phyloP scores from a whole-genome alignment of 1,140 invertebrate species.

The Schlechtendalia chinensis region DNA sequence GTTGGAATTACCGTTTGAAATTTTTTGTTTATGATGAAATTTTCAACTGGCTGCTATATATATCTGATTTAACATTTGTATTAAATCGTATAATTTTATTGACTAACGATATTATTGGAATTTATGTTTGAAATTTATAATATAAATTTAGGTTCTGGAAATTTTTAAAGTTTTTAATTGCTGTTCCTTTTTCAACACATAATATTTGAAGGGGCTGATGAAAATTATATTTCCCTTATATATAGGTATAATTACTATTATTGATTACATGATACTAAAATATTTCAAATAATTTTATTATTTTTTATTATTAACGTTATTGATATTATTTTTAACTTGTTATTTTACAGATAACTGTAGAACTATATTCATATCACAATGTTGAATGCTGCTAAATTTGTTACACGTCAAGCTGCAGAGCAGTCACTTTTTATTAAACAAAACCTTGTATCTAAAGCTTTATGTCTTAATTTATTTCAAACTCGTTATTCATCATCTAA shows the following conservation, averaged over 20 bases:
- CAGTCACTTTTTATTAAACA: slow-evolving; percentile 37
- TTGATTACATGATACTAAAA: too few relatives aligned
- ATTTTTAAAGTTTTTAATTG: not conserved
- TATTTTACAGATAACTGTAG: slow-evolving; percentile 39
- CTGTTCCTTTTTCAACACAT: not conserved
- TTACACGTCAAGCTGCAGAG: slow-evolving; percentile 27
- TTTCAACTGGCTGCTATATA: not conserved
- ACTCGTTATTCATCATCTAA: slow-evolving; percentile 51
- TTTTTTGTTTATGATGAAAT: not conserved
- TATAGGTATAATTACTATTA: not conserved
- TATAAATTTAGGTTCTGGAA: not conserved
- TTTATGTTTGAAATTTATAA: not conserved
- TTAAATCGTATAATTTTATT: too few relatives aligned
- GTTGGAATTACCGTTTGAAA: not conserved
- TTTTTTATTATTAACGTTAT: not conserved
- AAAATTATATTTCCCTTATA: too few relatives aligned
- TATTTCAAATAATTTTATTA: too few relatives aligned
- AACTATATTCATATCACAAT: slow-evolving; percentile 25
- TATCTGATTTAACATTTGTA: not conserved
- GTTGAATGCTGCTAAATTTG: slow-evolving; percentile 38
- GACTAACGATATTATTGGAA: too few relatives aligned
- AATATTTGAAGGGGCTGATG: not conserved
- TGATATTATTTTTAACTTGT: slow-evolving; percentile 31
- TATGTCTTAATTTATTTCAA: slow-evolving; percentile 25
- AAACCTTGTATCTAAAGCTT: not conserved